Evolutionary conservation across 1,140 invertebrate genomes (phyloP), one percentile per base, ranked within the genome.

Genomic region (Ectropis grisescens): DNA sequence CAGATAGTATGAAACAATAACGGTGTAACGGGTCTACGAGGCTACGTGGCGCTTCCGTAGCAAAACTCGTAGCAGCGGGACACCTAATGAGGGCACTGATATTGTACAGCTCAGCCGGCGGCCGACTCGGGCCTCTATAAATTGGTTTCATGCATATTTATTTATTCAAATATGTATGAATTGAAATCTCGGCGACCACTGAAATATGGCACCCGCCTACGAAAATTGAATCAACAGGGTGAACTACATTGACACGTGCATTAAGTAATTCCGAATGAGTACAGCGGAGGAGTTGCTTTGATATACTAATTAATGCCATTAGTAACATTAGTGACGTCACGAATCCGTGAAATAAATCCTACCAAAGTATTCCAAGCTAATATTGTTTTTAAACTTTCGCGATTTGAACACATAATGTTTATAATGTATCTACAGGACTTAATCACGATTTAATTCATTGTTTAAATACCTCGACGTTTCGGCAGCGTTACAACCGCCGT

Each of bases 81-180:
- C 55, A 54, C 58, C 65, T 71, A 78, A 75, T 75, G 70, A 76
- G 68, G 54, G 54, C 60, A 53, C 37, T 59, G 61, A 67, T 65
- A 78, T 71, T 67, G 65, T 72, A 51, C 50, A 52, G 47, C 59
- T 50, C 52, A 41, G 48, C 55, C 52, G 44, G 38, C 46, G 41
- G 32, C 58, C 45, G 47, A 45, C 54, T 39, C 38, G 52, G 60
- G 54, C 59, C 75, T 67, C 60, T 74, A 75, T 76, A 78, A 80
- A 78, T 78, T 80, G 71, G 58, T 78, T 80, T 67, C 72, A 80
- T 80, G 75, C 75, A 80, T 80, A 80, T 80, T 78, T 78, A 78
- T 78, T 80, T 80, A 80, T 80, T 80, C 75, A 80, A 80, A 80
- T 80, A 75, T 70, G 71, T 80, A 76, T 71, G 70, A 76, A 71